Evolutionary conservation across 53 echinoderm and acorn worm genomes (phyloP).

Genomic region (Holothuria leucospilota): DNA sequence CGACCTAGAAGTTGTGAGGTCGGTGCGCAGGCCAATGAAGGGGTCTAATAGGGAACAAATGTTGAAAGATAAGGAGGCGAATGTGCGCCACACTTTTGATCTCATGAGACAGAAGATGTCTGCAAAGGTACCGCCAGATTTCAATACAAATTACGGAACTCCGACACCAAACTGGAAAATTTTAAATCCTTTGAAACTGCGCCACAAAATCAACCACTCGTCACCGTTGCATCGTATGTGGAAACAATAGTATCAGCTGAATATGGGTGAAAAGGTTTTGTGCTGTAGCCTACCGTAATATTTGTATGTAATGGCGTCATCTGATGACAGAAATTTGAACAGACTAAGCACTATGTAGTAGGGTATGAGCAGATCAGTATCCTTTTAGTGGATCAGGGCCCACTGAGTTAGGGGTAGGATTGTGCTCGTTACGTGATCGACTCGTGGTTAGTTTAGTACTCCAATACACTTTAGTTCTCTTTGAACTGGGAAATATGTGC

Average conservation of each 20-base stretch:
- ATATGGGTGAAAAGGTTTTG: too few species aligned
- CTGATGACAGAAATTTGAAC: too few species aligned
- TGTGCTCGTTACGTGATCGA: too few species aligned
- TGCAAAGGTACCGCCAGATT: slow-evolving; percentile 79
- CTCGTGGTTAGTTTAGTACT: too few species aligned
- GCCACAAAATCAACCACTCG: slow-evolving; percentile 89
- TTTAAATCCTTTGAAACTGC: slow-evolving; percentile 89
- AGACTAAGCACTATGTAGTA: too few species aligned
- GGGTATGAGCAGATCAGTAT: too few species aligned
- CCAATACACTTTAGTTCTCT: too few species aligned
- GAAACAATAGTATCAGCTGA: slow-evolving; percentile 55
- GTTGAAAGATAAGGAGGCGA: slow-evolving; percentile 91
- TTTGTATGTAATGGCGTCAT: too few species aligned
- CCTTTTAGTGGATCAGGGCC: too few species aligned
- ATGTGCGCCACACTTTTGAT: slow-evolving; percentile 78
- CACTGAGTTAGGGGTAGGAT: too few species aligned
- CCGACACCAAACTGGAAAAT: slow-evolving; percentile 99
- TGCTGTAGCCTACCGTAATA: too few species aligned
- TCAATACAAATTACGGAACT: slow-evolving; percentile 93
- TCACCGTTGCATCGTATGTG: slow-evolving; percentile 87
- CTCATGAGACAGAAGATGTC: slow-evolving; percentile 94
- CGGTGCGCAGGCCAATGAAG: slow-evolving; percentile 91
- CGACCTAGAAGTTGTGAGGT: slow-evolving; percentile 75
- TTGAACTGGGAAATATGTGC: too few species aligned
- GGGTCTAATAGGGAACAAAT: slow-evolving; percentile 94